These are phyloP conservation scores for Candidula unifasciata DNA, from an alignment of 2,888 invertebrate species.

Conservation along the genomic window DNA sequence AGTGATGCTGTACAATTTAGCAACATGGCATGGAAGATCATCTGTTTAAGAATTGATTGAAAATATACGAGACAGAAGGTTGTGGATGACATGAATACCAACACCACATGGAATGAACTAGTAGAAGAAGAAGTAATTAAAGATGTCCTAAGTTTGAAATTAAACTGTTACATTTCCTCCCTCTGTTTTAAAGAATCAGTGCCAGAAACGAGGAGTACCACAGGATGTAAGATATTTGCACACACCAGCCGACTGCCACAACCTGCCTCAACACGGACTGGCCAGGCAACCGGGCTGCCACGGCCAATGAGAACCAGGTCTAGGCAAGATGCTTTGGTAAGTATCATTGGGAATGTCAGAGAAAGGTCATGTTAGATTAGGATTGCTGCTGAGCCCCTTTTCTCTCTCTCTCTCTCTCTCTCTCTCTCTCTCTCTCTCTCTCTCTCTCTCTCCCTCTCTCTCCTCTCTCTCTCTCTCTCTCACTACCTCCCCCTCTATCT, in stretches of 20 bases:
- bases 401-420: no score
- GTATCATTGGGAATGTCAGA: not conserved
- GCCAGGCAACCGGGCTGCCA: not conserved
- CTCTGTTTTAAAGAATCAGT: not conserved
- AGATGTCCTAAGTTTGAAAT: no score
- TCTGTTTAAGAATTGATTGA: no score
- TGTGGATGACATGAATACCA: no score
- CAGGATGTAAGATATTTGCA: not conserved
- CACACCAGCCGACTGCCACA: not conserved
- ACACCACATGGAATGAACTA: no score
- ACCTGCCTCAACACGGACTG: not conserved
- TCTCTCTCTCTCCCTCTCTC: not conserved
- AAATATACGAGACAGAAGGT: no score
- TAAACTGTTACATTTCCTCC: not conserved
- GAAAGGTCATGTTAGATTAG: no score
- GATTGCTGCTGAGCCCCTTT: no score
- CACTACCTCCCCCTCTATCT: not conserved
- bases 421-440: not conserved
- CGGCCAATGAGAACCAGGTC: slow-evolving; percentile 4
- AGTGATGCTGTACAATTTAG: no score
- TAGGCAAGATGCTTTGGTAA: slow-evolving; percentile 22
- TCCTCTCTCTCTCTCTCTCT: slow-evolving; percentile 2
- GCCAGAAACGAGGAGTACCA: not conserved
- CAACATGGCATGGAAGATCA: no score
- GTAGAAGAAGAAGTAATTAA: no score